Percentiles rank a stretch among this genome's conserved stretches.
Conservation (phyloP, 2,888 invertebrate species). For the Andricus curvator region DNA sequence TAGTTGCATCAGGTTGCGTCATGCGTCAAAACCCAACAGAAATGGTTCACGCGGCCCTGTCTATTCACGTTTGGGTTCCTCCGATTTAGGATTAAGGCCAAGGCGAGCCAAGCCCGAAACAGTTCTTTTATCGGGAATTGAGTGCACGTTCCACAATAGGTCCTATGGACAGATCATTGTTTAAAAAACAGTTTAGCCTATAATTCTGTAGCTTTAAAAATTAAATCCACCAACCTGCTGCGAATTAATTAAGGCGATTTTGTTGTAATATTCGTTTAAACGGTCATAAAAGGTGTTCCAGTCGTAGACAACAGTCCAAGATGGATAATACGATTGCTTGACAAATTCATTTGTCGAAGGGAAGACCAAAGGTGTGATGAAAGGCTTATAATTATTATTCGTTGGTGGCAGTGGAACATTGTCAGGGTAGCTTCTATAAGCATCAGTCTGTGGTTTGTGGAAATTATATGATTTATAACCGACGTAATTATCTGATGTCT, state of each 20-base stretch:
- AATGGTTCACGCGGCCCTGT: no score
- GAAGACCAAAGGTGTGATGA: slow-evolving; percentile 63
- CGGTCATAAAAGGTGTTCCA: slow-evolving; percentile 65
- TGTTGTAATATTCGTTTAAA: slow-evolving; percentile 62
- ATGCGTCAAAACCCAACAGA: no score
- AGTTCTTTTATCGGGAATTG: no score
- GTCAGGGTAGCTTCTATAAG: slow-evolving; percentile 56
- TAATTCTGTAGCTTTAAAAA: neutral
- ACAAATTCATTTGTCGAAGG: slow-evolving; percentile 55
- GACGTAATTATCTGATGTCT: slow-evolving; percentile 23
- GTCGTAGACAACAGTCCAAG: slow-evolving; percentile 64
- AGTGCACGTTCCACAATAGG: no score
- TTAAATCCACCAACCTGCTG: slow-evolving; percentile 62
- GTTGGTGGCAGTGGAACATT: slow-evolving; percentile 48
- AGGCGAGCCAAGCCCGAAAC: no score
- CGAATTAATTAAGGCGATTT: slow-evolving; percentile 62
- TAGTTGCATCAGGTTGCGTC: no score
- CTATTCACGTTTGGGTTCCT: no score
- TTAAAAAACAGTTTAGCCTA: no score
- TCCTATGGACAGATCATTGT: no score
- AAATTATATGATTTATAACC: slow-evolving; percentile 44
- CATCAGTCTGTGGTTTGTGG: slow-evolving; percentile 49
- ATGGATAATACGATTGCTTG: slow-evolving; percentile 54
- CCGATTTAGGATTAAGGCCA: no score
- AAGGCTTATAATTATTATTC: slow-evolving; percentile 63